Evolutionary conservation across 2,888 invertebrate species (phyloP).

Genomic region (Ametastegia equiseti): DNA sequence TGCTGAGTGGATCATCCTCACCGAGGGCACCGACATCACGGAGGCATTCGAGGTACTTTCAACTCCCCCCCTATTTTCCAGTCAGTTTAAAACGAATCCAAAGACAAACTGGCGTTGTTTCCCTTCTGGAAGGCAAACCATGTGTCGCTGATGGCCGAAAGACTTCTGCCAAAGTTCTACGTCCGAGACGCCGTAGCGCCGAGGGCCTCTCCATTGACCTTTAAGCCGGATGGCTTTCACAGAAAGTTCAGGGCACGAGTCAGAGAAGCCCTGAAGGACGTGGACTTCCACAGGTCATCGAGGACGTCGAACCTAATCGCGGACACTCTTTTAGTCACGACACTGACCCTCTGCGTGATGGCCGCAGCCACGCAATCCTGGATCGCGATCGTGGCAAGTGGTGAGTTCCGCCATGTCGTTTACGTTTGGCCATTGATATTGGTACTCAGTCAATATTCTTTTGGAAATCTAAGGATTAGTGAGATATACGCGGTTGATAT

Average conservation of each 20-base stretch:
- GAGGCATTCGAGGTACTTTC: constrained; percentile 83
- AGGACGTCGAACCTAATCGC: constrained; percentile 69
- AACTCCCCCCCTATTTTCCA: background rate
- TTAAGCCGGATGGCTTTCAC: constrained; percentile 87
- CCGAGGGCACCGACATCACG: constrained; percentile 89
- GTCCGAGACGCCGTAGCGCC: constrained; percentile 81
- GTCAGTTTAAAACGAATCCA: background rate
- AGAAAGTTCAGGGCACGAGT: constrained; percentile 82
- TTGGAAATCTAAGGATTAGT: too few species aligned
- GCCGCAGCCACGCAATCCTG: constrained; percentile 61
- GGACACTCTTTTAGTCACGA: constrained; percentile 59
- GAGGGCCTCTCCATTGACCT: constrained; percentile 85
- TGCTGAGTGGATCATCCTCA: constrained; percentile 83
- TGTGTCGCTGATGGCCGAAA: constrained; percentile 79
- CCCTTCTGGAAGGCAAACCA: too few species aligned
- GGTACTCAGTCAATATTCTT: too few species aligned
- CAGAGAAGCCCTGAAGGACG: constrained; percentile 77
- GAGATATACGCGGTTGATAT: too few species aligned
- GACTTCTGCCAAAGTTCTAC: constrained; percentile 82
- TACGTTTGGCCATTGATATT: background rate
- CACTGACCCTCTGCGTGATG: constrained; percentile 58
- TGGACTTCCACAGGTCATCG: constrained; percentile 74
- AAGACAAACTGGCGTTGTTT: background rate
- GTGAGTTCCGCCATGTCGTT: constrained; percentile 54
- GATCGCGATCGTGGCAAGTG: constrained; percentile 68